Evolutionary conservation across 2,888 invertebrate genomes (phyloP).

Genomic region (Cordilura impudica): DNA sequence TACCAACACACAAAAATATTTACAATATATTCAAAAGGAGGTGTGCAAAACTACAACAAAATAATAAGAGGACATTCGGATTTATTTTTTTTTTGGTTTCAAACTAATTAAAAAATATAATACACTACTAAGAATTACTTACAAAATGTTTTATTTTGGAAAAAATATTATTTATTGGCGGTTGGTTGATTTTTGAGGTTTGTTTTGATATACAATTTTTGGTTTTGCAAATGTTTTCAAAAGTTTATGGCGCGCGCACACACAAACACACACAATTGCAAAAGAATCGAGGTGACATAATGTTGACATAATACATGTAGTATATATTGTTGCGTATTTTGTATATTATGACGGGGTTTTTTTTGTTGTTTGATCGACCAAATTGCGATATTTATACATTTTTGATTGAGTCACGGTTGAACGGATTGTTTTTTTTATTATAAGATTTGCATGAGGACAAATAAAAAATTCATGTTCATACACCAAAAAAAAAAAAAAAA

Average conservation of each 20-base stretch:
- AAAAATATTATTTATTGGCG: conserved; percentile 32
- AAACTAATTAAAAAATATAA: conserved; percentile 48
- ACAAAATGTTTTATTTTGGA: conserved; percentile 52
- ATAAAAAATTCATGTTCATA: conserved; percentile 15
- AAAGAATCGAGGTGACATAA: background rate
- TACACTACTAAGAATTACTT: conserved; percentile 59
- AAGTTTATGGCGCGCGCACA: conserved; percentile 8
- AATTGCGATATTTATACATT: conserved; percentile 14
- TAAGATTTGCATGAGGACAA: background rate
- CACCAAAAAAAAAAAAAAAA: background rate
- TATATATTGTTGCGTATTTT: background rate
- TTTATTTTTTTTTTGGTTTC: background rate
- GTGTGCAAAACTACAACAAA: conserved; percentile 19
- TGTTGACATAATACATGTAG: conserved; percentile 1
- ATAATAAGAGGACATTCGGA: background rate
- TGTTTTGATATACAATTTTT: conserved; percentile 4
- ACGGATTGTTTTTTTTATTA: background rate
- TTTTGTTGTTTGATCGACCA: conserved; percentile 40
- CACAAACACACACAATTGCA: background rate
- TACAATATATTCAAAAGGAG: background rate
- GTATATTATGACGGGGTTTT: background rate
- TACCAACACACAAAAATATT: background rate
- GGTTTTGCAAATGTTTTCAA: background rate
- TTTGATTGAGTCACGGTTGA: conserved; percentile 14
- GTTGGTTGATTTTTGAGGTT: conserved; percentile 17